Base-by-base conservation (phyloP, 2,888 invertebrate genomes). In the Agriopis leucophaearia region DNA sequence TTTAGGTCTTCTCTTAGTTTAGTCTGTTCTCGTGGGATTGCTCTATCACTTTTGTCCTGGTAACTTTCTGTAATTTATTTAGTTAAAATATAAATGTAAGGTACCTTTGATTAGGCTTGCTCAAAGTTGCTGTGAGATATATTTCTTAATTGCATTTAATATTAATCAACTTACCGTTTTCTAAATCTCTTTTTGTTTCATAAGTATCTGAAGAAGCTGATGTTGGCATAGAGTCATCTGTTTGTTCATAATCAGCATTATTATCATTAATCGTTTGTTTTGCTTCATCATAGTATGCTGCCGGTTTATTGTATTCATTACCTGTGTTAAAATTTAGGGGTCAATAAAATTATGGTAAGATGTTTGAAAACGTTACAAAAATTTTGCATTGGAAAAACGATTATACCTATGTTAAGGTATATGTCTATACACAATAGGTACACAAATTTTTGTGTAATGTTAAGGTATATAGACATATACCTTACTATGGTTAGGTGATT, bases 1-100 rank as follows among this genome's bases (percentile, higher is more conserved):
- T 59, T 40, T 13, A 54, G 12, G 42, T 54, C 54, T 6, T 48
- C 36, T 50, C 48, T 56, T 27, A 51, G 60, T 27, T 50, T 42
- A 36, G 0, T 13, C 2, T 50, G 15, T 18, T 61, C n/a, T 40
- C 7, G 9, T 8, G 2, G 16, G 16, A 16, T 18, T 45, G 60
- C n/a, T 13, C 35, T 1, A 36, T 13, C 18, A 42, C 10, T 8
- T 15, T 45, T 35, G 4, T 27, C 12, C 36, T 56, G 8, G 13
- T 13, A 5, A 5, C 42, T 36, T 35, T 15, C 54, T 64, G 58
- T 15, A 51, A 60, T 42, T 51, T 48, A 59, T 18, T 15, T 15
- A 1, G n/a, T 7, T 15, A 7, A 10, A 38, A 38, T 38, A 38
- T 6, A 1, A 38, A 38, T 38, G 8, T 6, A 38, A n/a, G 0